Evolutionary conservation across 1,140 invertebrate genomes (phyloP), one percentile per base, ranked within the genome.

Genomic region (Helicoverpa armigera): DNA sequence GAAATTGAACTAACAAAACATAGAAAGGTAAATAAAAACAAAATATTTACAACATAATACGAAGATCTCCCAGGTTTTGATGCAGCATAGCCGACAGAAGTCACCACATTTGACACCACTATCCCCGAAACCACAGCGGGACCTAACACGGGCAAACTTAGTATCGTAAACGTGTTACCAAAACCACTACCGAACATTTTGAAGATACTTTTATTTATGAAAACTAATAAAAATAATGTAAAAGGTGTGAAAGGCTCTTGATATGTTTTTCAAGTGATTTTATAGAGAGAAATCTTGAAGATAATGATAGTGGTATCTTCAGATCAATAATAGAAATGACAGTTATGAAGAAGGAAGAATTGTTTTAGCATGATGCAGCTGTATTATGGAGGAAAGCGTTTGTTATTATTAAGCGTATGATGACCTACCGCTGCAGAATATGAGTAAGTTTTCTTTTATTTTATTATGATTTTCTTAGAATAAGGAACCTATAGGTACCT

Each of bases 141-240:
- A 4, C 80, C 80, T 5, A 82, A 65, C 10, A 74, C 67, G 3
- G 80, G 80, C 1, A 82, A 16, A n/a, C 23, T 78, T 23, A 82
- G 13, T 12, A 78, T 3, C 0, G 74, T 58, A 50, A 82, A 77
- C 11, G 65, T 23, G 2, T 16, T 43, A 23, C 67, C 67, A 11
- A 72, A 72, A 10, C 69, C 69, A 12, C 75, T 73, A n/a, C 80
- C 80, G 9, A 81, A 81, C 79, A 81, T 81, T 73, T 53, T 54
- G 0, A 35, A 35, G 35, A 2, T 35, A 80, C 31, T 53, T 29
- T 53, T 23, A 23, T 29, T 14, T n/a, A 54, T 14, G 12, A 53
- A 51, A 31, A 70, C 3, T 23, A 53, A 14, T 29, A 5, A 29
- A 23, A 50, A 16, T 50, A 50, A 10, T 67, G 35, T 53, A 12